phyloP scores from a whole-genome alignment of 2,888 invertebrate species.

The Helobdella robusta region DNA sequence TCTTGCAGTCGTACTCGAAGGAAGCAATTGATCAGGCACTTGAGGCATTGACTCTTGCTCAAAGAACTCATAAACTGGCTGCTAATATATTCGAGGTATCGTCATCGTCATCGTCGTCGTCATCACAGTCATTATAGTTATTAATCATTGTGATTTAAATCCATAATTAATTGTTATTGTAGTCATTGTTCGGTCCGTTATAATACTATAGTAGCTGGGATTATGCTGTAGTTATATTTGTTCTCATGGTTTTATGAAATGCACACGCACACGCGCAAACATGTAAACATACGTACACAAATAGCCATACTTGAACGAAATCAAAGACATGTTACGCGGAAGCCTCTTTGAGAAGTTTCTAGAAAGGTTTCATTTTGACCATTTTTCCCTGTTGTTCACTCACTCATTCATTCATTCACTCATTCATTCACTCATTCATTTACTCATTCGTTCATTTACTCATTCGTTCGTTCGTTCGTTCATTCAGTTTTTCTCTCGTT shows the following conservation, averaged over 20 bases:
- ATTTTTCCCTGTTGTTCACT: background rate
- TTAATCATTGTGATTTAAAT: background rate
- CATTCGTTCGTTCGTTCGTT: too few relatives aligned
- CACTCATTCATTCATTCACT: too few relatives aligned
- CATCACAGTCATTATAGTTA: slow-evolving; percentile 4
- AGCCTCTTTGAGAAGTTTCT: slow-evolving; percentile 95
- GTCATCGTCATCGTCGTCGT: slow-evolving; percentile 2
- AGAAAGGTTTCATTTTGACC: slow-evolving; percentile 67
- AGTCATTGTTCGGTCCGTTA: background rate
- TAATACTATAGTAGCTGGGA: too few relatives aligned
- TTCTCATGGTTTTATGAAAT: too few relatives aligned
- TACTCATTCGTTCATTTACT: too few relatives aligned
- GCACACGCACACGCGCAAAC: too few relatives aligned
- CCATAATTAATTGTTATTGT: background rate
- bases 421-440: too few relatives aligned
- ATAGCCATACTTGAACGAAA: slow-evolving; percentile 99
- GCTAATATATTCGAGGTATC: slow-evolving; percentile 88
- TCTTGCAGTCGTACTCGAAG: slow-evolving; percentile 92
- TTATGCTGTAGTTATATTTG: too few relatives aligned
- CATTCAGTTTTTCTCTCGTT: too few relatives aligned
- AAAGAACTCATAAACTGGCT: slow-evolving; percentile 57
- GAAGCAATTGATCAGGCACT: slow-evolving; percentile 95
- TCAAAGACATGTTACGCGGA: slow-evolving; percentile 89
- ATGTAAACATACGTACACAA: too few relatives aligned
- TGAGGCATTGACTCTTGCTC: slow-evolving; percentile 86